Evolutionary conservation across 2,797 vertebrate species (phyloP), one percentile per base, ranked within the genome.

Genomic region (Bradypodion pumilum): DNA sequence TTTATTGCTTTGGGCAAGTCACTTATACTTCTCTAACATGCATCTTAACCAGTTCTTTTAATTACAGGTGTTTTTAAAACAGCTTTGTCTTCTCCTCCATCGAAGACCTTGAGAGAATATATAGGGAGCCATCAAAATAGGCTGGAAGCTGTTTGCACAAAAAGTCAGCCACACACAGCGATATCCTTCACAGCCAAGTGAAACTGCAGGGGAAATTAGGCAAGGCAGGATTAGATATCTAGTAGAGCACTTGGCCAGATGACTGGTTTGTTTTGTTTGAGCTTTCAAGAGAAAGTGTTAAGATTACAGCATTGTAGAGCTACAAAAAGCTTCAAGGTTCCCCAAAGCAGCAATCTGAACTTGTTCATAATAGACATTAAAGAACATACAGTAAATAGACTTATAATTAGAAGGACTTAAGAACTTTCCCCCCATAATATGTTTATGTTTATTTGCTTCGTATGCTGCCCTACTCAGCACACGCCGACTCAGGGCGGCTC

Each of bases 201-300:
- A 81, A 85, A 85, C 80, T 83, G 70, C 79, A 87, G 79, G 79
- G 81, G 35, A 91, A 90, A 85, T 25, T 29, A 76, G 84, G 83
- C 32, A 44, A 69, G 65, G 80, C 40, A 82, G 66, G 91, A 90
- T 84, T 91, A 77, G 83, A 90, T 92, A 87, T 89, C 74, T 78
- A 68, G 74, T 29, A 23, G 62, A 68, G 37, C 44, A 86, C 35
- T 89, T 92, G 91, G 86, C 85, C 87, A 86, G 62, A 35, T 85
- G 29, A 82, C 25, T 63, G 87, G 62, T 81, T 90, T 80, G 88
- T 83, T 65, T 79, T 81, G 77, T 79, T 83, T 86, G 85, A 32
- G 75, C 80, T 91, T 85, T 74, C 29, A 46, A 21, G 52, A 44
- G 12, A 6, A 27, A 32, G 46, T 25, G 35, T 27, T 10, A 12